Conservation (phyloP, 2,113 vertebrate species). For the Cebus imitator region DNA sequence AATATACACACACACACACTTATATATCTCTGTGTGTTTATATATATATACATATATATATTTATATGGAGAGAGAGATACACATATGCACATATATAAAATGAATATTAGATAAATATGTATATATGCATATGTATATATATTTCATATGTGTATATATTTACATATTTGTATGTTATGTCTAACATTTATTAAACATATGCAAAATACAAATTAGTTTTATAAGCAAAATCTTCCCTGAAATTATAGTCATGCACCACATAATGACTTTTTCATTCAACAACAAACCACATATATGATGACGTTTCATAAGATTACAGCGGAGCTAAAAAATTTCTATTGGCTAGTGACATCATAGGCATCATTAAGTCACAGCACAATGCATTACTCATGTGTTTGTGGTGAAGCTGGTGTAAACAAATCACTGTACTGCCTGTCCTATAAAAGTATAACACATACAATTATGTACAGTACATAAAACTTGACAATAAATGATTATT, state of each 20-base stretch:
- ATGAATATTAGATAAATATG: neutral
- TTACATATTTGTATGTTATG: neutral
- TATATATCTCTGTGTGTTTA: neutral
- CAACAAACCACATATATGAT: neutral
- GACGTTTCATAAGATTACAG: neutral
- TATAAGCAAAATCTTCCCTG: neutral
- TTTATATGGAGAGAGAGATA: too few relatives aligned
- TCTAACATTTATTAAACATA: neutral
- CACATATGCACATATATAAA: neutral
- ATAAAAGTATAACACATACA: neutral
- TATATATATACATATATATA: too few relatives aligned
- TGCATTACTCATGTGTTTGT: neutral
- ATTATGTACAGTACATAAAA: neutral
- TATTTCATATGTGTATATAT: neutral
- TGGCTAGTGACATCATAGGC: neutral
- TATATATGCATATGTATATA: rapidly evolving
- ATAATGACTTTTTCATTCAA: neutral
- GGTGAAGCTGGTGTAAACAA: neutral
- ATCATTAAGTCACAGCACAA: neutral
- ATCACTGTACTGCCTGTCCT: neutral
- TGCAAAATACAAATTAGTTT: neutral
- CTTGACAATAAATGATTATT: neutral
- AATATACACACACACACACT: too few relatives aligned
- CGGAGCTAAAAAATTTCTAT: neutral
- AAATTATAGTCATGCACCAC: neutral